phyloP scores from a whole-genome alignment of 2,113 vertebrate genomes.

The Aptenodytes patagonicus region DNA sequence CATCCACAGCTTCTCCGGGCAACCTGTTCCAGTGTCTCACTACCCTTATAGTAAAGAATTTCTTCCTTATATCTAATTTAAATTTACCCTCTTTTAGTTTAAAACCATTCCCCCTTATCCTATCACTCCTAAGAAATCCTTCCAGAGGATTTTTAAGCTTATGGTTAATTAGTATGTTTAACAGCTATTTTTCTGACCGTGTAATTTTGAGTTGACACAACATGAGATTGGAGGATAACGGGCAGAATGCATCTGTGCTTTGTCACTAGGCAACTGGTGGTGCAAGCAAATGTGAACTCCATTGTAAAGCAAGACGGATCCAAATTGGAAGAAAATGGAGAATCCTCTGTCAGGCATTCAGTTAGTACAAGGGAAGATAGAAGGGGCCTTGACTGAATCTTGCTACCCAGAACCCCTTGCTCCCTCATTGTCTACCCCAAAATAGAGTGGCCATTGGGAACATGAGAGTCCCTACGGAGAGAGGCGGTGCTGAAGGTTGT shows the following conservation, averaged over 20 bases:
- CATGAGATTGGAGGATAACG: neutral
- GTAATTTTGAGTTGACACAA: neutral
- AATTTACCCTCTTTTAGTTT: neutral
- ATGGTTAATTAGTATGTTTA: neutral
- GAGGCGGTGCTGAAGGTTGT: fast-evolving
- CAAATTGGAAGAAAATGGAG: neutral
- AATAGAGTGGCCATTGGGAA: neutral
- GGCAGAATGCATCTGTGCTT: neutral
- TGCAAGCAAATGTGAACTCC: neutral
- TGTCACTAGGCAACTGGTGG: neutral
- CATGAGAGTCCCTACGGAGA: neutral
- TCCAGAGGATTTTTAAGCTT: neutral
- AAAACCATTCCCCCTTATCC: neutral
- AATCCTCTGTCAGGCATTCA: neutral
- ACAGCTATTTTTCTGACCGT: neutral
- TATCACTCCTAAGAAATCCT: neutral
- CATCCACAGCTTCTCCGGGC: fast-evolving
- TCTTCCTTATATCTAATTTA: neutral
- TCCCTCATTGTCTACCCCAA: neutral
- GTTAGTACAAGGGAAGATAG: neutral
- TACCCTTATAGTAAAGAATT: neutral
- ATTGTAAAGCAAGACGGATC: neutral
- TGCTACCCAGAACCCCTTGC: neutral
- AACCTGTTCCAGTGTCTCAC: neutral
- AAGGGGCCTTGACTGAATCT: neutral